Evolutionary conservation across 2,797 vertebrate species (phyloP).

Genomic region (Clarias platycephalus): DNA sequence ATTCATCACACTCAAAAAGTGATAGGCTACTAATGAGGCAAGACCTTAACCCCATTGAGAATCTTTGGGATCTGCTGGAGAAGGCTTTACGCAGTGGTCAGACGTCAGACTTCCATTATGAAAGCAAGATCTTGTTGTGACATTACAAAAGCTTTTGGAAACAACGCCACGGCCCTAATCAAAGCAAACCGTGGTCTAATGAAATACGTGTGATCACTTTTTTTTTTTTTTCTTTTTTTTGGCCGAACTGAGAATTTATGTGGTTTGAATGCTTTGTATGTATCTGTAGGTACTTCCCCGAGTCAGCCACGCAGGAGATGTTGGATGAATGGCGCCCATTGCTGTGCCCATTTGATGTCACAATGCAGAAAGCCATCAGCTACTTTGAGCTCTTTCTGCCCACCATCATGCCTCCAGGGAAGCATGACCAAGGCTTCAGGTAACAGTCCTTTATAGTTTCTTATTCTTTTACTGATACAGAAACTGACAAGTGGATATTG

Average conservation of each 20-base stretch:
- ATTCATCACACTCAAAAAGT: too few relatives aligned
- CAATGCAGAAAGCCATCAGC: conserved; percentile 95
- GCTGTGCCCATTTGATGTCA: conserved; percentile 93
- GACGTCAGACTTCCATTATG: too few relatives aligned
- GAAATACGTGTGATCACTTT: too few relatives aligned
- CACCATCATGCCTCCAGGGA: conserved; percentile 88
- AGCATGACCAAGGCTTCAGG: conserved; percentile 91
- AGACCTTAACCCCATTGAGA: too few relatives aligned
- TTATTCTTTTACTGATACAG: not conserved
- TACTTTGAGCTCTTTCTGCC: conserved; percentile 97
- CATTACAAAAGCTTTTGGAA: too few relatives aligned
- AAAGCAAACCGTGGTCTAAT: too few relatives aligned
- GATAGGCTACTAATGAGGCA: too few relatives aligned
- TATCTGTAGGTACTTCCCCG: conserved; percentile 86
- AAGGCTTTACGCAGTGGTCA: too few relatives aligned
- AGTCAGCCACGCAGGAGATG: conserved; percentile 89
- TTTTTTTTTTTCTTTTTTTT: too few relatives aligned
- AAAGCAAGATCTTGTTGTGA: too few relatives aligned
- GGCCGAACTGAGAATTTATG: not conserved
- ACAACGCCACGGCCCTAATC: too few relatives aligned
- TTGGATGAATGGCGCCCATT: conserved; percentile 94
- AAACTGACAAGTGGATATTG: not conserved
- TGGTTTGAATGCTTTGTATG: conserved; percentile 18
- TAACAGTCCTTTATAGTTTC: conserved; percentile 66
- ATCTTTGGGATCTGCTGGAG: too few relatives aligned